phyloP scores from a whole-genome alignment of 37 sponge, comb jelly and placozoan genomes.

The Eunapius fragilis region DNA sequence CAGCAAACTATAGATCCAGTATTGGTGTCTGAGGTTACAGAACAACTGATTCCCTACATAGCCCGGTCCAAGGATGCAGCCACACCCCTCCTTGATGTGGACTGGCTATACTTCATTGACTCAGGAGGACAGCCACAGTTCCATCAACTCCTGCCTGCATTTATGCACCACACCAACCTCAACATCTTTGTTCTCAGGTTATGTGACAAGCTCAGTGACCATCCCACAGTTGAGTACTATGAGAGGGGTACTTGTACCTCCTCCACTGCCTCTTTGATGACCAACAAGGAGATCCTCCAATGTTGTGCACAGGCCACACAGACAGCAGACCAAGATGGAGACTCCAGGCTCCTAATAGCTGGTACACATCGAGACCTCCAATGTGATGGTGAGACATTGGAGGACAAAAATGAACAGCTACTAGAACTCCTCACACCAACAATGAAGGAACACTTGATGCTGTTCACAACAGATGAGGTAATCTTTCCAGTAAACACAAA shows the following conservation, averaged over 20 bases:
- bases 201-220: neutral
- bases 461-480: neutral
- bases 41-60: neutral
- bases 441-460: neutral
- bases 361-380: neutral
- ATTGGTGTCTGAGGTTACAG: neutral
- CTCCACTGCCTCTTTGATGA: neutral
- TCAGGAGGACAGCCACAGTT: neutral
- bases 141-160: neutral
- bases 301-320: neutral
- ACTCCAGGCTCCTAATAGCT: neutral
- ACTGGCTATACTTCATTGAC: neutral
- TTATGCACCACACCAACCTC: neutral
- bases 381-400: neutral
- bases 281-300: neutral
- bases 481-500: neutral
- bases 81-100: neutral
- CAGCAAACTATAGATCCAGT: neutral
- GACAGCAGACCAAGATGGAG: neutral
- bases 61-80: neutral
- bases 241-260: neutral
- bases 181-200: neutral
- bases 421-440: neutral
- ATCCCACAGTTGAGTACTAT: neutral
- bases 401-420: neutral